Base-by-base conservation (phyloP, 1,140 invertebrate genomes). In the Colletes latitarsis region DNA sequence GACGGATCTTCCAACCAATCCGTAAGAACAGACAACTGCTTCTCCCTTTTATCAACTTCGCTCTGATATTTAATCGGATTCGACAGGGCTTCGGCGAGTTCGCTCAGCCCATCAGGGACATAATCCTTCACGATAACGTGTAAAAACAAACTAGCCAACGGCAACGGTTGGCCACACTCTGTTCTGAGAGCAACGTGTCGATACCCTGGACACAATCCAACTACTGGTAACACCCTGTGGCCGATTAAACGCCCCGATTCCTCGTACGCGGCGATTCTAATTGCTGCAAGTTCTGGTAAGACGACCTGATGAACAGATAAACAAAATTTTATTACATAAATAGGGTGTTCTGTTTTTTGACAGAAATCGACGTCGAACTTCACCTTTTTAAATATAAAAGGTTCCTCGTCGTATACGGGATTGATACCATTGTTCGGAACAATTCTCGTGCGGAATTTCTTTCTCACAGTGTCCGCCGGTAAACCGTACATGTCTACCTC, bases 401-500 rank as follows among this genome's bases (percentile, higher is more conserved):
- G 97, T 81, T 99, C 98, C 87, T 99, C 99, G 81, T 98, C 98
- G 91, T 97, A 99, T 39, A 97, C 95, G 10, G 97, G 99, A 94
- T 98, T 99, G 82, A 99, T 97, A n/a, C 98, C 98, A 92, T 99
- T 99, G 81, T 97, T 98, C 0, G 97, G 96, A 14, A 99, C 97
- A 30, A 97, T 97, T 93, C 97, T 97, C 0, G 99, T 99, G 66
- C 97, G 95, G 93, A 99, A 99, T 94, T 98, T 98, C 94, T 99
- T 99, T 52, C 99, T 94, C 15, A 99, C 98, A 0, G 99, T 99
- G 92, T 99, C 99, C 0, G 99, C 99, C 0, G 99, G 98, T 78
- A 99, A 94, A 1, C 99, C 99, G 92, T 99, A 99, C 99, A 99
- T 99, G 90, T 99, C 99, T 43, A 99, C 98, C 93, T 99, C 99